Base-by-base conservation (phyloP, 2,797 vertebrate species). In the Acrocephalus scirpaceus region DNA sequence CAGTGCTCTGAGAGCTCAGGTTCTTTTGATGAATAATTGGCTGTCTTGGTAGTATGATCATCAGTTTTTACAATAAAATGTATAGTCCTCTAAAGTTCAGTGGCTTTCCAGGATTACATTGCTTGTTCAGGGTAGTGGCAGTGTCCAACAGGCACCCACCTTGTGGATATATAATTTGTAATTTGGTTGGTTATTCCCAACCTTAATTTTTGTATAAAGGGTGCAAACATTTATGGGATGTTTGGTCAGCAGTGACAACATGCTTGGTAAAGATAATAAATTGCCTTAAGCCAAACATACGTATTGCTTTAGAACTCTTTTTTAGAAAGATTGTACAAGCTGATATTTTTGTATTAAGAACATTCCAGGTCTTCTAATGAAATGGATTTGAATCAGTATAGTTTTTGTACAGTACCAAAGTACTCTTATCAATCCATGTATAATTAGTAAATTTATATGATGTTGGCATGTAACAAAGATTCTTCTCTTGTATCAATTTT, bases 1-100 rank as follows among this genome's bases (percentile, higher is more conserved):
- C 22, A 44, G 61, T 79, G 32, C 48, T 87, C 56, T 65, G 65
- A 83, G 48, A 67, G 8, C 34, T 80, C 20, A 82, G 14, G 22
- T 87, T 85, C 70, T 85, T 84, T 71, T 82, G 48, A 82, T 83
- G 64, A 64, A 57, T 82, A 91, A 79, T 90, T 73, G 86, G 38
- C 30, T 85, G 48, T 38, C 45, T 88, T 79, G 34, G 34, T 86
- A 66, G n/a, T 69, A 38, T n/a, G 32, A 53, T 81, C 9, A 62
- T 94, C 7, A 82, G 1, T 77, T 93, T 94, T 87, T 86, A 14
- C 53, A 36, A 40, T 86, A 48, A 93, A 90, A 60, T 90, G 23
- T 27, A 14, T 66, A 92, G 16, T 88, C 27, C 22, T 78, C 5
- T 34, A 15, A 53, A 25, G 27, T 72, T 95, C 34, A 42, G 15